These are phyloP conservation scores for Agrochola litura DNA, from an alignment of 2,888 invertebrate species.

Conservation along the genomic window DNA sequence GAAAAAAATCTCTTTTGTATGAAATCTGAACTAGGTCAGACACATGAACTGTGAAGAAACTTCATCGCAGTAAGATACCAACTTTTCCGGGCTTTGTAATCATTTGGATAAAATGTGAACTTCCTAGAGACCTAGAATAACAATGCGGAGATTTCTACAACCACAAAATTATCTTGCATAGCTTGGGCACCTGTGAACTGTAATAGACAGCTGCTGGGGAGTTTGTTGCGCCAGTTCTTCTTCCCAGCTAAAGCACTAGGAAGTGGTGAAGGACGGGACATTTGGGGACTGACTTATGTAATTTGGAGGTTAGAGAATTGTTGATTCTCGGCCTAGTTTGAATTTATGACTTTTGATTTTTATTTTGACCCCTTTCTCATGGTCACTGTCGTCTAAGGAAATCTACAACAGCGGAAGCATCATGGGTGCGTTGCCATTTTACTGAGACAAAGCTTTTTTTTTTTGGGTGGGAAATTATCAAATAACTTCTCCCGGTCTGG, in stretches of 20 bases:
- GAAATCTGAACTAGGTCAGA: conserved; percentile 41
- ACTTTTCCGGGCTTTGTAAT: conserved; percentile 38
- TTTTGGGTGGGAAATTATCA: too few relatives aligned
- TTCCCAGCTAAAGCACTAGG: too few relatives aligned
- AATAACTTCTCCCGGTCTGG: too few relatives aligned
- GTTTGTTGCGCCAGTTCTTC: too few relatives aligned
- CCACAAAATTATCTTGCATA: conserved; percentile 12
- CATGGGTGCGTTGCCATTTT: neutral
- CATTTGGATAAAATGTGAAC: conserved; percentile 45
- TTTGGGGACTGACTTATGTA: too few relatives aligned
- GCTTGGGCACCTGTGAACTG: neutral
- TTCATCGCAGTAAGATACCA: conserved; percentile 61
- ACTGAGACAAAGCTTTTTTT: too few relatives aligned
- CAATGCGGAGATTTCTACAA: conserved; percentile 17
- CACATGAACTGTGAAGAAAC: conserved; percentile 61
- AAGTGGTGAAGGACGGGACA: too few relatives aligned
- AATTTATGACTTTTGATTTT: too few relatives aligned
- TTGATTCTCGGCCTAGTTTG: too few relatives aligned
- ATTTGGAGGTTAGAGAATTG: too few relatives aligned
- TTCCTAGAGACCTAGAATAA: conserved; percentile 35
- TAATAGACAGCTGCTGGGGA: too few relatives aligned
- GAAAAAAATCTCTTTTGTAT: conserved; percentile 32
- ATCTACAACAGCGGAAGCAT: neutral
- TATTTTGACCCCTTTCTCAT: too few relatives aligned
- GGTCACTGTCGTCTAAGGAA: neutral